These are phyloP conservation scores for Prochilodus magdalenae DNA, from an alignment of 2,113 vertebrate species.

Conservation along the genomic window DNA sequence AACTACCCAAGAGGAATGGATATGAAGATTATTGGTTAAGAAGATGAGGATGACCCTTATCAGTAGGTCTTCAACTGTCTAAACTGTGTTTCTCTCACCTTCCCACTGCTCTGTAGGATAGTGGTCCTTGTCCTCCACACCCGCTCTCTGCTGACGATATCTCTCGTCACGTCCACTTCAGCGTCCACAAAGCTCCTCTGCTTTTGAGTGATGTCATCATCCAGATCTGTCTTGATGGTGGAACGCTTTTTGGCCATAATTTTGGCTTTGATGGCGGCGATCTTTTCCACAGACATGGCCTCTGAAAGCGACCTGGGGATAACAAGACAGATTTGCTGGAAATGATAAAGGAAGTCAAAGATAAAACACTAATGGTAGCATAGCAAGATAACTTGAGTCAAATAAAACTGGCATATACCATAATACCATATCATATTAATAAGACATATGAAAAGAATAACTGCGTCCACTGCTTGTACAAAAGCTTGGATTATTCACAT, in stretches of 20 bases:
- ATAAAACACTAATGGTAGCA: no score
- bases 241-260: slow-evolving; percentile 99
- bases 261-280: slow-evolving; percentile 99
- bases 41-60: no score
- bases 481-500: no score
- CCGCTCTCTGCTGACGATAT: slow-evolving; percentile 96
- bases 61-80: no score
- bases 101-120: slow-evolving; percentile 96
- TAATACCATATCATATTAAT: no score
- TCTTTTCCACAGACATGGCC: slow-evolving; percentile 99
- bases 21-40: no score
- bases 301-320: slow-evolving; percentile 91
- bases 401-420: no score
- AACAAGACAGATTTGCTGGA: not conserved
- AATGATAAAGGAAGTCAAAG: not conserved
- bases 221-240: slow-evolving; percentile 97
- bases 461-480: no score
- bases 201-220: slow-evolving; percentile 96
- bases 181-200: slow-evolving; percentile 98
- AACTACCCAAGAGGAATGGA: no score
- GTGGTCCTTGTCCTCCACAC: slow-evolving; percentile 98
- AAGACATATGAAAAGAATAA: no score
- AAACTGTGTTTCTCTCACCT: slow-evolving; percentile 76
- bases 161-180: slow-evolving; percentile 96
- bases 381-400: no score